A percentile compares a stretch with the other conserved stretches of the same genome.
Evolutionary conservation across 1,140 invertebrate species (phyloP).

Genomic region (Liolophura sinensis): DNA sequence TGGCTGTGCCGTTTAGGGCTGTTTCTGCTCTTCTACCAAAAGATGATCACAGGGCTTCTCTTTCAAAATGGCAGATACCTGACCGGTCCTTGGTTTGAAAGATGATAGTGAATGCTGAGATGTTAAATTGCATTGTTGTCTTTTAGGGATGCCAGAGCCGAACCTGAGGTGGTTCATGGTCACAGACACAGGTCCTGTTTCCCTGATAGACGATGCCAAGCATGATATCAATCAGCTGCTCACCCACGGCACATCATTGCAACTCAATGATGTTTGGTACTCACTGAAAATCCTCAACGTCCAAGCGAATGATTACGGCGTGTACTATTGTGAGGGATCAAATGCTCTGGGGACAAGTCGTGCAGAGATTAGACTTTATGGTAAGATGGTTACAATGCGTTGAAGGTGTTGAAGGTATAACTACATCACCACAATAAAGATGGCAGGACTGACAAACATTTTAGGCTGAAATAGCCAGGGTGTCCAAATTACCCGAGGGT

Average conservation of each 20-base stretch:
- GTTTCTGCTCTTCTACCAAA: too few species aligned
- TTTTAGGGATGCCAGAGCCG: slow-evolving; percentile 40
- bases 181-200: slow-evolving; percentile 11
- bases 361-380: slow-evolving; percentile 39
- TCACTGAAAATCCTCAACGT: slow-evolving; percentile 39
- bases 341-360: slow-evolving; percentile 29
- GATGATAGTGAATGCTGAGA: too few species aligned
- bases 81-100: too few species aligned
- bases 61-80: too few species aligned
- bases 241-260: slow-evolving; percentile 32
- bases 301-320: slow-evolving; percentile 46
- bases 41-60: too few species aligned
- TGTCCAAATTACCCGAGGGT: not conserved
- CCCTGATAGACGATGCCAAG: slow-evolving; percentile 39
- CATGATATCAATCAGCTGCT: slow-evolving; percentile 44
- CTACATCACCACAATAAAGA: not conserved
- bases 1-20: too few species aligned
- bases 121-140: not conserved
- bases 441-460: too few species aligned
- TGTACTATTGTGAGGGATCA: slow-evolving; percentile 37
- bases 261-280: slow-evolving; percentile 41
- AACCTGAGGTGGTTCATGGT: slow-evolving; percentile 35
- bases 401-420: not conserved
- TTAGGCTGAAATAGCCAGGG: not conserved
- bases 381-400: slow-evolving; percentile 23